Evolutionary conservation across 2,797 vertebrate species (phyloP).

Genomic region (Falco naumanni): DNA sequence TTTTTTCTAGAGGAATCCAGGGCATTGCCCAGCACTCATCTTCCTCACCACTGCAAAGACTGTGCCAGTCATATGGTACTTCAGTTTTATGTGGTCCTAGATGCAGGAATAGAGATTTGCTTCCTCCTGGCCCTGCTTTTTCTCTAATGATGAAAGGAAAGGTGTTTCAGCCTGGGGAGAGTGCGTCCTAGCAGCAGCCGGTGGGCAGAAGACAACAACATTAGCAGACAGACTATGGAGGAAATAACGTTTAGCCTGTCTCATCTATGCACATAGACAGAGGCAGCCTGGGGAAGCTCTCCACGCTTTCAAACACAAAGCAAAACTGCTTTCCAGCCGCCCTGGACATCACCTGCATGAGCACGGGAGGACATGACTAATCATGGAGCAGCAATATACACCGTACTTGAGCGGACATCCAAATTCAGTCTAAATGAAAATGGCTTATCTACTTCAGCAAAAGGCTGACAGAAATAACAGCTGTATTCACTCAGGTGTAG

Average conservation of each 20-base stretch:
- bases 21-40: background rate
- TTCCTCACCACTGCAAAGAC: background rate
- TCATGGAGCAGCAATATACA: rapidly evolving
- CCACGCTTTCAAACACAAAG: background rate
- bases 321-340: background rate
- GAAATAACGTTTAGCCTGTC: background rate
- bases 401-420: background rate
- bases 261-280: background rate
- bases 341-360: background rate
- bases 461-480: background rate
- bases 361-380: background rate
- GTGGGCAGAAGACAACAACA: background rate
- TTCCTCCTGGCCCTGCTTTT: background rate
- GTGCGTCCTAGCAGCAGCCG: rapidly evolving
- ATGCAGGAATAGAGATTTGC: background rate
- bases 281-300: background rate
- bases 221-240: background rate
- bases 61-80: rapidly evolving
- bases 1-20: background rate
- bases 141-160: background rate
- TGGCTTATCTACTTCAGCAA: background rate
- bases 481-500: background rate
- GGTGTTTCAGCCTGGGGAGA: background rate
- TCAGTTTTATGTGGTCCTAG: background rate
- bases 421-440: background rate